Evolutionary conservation across 2,113 vertebrate species (phyloP).

Genomic region (Xiphophorus couchianus): DNA sequence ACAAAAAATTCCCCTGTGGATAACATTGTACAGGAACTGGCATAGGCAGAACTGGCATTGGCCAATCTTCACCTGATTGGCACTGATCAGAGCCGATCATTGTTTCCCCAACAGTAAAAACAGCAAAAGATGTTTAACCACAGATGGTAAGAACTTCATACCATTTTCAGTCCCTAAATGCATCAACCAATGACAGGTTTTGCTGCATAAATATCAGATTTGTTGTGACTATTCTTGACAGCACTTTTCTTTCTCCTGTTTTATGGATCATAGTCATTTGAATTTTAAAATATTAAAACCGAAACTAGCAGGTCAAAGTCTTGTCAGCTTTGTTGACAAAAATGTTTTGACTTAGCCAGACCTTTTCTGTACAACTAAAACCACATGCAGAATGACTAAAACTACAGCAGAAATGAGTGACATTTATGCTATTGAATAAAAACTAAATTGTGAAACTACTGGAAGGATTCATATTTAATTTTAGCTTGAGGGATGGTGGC

Average conservation of each 20-base stretch:
- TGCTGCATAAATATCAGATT: not conserved
- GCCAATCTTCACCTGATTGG: not conserved
- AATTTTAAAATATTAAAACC: too few species aligned
- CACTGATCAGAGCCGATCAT: not conserved
- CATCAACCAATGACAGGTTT: not conserved
- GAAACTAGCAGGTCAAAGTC: too few species aligned
- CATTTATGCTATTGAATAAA: too few species aligned
- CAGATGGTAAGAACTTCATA: not conserved
- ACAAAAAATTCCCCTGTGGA: constrained; percentile 27
- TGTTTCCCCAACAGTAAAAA: not conserved
- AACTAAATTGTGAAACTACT: too few species aligned
- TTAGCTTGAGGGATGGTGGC: not conserved
- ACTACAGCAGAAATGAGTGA: not conserved
- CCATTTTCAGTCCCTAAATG: not conserved
- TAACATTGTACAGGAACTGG: constrained; percentile 15
- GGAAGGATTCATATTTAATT: not conserved
- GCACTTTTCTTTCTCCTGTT: not conserved
- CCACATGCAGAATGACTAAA: too few species aligned
- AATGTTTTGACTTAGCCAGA: too few species aligned
- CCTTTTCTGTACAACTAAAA: too few species aligned
- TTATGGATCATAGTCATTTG: not conserved
- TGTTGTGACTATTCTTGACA: not conserved
- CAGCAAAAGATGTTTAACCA: too few species aligned
- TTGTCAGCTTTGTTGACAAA: too few species aligned
- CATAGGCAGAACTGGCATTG: not conserved